Base-by-base conservation (phyloP, 2,797 vertebrate species). In the Sternotherus odoratus region DNA sequence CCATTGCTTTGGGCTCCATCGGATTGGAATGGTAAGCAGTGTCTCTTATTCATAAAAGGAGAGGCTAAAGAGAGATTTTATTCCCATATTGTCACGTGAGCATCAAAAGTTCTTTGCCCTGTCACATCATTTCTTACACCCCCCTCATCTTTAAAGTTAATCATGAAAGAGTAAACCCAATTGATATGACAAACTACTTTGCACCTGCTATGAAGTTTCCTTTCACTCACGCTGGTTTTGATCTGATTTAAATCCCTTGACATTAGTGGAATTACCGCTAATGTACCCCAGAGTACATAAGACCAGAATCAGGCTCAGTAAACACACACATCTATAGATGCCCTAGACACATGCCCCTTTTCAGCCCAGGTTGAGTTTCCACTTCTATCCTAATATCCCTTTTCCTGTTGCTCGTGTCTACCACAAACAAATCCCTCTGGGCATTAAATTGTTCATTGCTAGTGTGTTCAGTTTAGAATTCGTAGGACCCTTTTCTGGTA, bases 111-210 rank as follows among this genome's bases (percentile, higher is more conserved):
- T 7, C 85, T 91, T 95, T 0, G 82, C 90, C 63, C 6, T 11
- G 39, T 0, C 0, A 50, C n/a, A 43, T 0, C 1, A 30, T 17
- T 74, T 54, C 83, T 95, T 66, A 48, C 0, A 5, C 66, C 92
- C 4, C 39, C 24, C 26, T 75, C 12, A 30, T 15, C 43, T 75
- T 48, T 46, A 39, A 69, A 5, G 63, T 36, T 39, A 23, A 12
- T 10, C 63, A 36, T 11, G 19, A 36, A 39, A 39, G 63, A 23
- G 43, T 30, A 48, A 75, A 75, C 24, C 24, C 4, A 46, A 30
- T 8, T 28, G 43, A 75, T 48, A 16, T 15, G 43, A 75, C 39
- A 75, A 75, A 28, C 72, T 79, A 54, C 83, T 21, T 75, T 53
- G 51, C 0, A 0, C 23, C 4, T 28, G 43, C 92, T 92, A 66